Percentiles rank a stretch among this genome's conserved stretches.
Conservation (phyloP, 2,888 invertebrate genomes). For the Papilio protenor region DNA sequence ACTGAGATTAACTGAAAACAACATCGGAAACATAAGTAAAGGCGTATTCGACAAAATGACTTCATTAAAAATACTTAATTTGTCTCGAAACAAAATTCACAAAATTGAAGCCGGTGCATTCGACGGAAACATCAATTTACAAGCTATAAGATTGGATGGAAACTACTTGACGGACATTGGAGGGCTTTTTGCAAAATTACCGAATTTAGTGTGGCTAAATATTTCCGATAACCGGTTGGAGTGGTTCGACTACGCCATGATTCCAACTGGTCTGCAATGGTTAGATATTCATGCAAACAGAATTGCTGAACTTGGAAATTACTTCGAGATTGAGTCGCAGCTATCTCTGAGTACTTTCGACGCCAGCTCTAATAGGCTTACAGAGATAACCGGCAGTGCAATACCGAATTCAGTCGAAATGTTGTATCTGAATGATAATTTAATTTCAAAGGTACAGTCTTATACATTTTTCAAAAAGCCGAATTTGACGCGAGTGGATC, state of each 20-base stretch:
- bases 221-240: conserved; percentile 93
- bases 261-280: conserved; percentile 93
- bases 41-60: conserved; percentile 92
- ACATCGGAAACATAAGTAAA: conserved; percentile 90
- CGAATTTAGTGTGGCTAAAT: conserved; percentile 93
- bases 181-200: conserved; percentile 91
- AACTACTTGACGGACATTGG: conserved; percentile 92
- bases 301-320: conserved; percentile 92
- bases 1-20: conserved; percentile 92
- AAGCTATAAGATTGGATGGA: conserved; percentile 92
- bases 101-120: conserved; percentile 91
- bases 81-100: conserved; percentile 93
- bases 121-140: conserved; percentile 90
- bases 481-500: conserved; percentile 91
- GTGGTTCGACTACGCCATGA: conserved; percentile 93
- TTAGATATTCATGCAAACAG: conserved; percentile 93
- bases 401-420: conserved; percentile 93
- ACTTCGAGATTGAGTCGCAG: conserved; percentile 92
- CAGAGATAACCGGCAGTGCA: conserved; percentile 92
- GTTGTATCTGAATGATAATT: conserved; percentile 91
- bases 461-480: conserved; percentile 95
- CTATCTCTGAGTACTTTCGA: conserved; percentile 91
- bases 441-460: conserved; percentile 92
- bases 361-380: conserved; percentile 91
- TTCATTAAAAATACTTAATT: conserved; percentile 91